These are phyloP conservation scores for Probosciger aterrimus DNA, from an alignment of 2,113 vertebrate genomes.

Conservation along the genomic window DNA sequence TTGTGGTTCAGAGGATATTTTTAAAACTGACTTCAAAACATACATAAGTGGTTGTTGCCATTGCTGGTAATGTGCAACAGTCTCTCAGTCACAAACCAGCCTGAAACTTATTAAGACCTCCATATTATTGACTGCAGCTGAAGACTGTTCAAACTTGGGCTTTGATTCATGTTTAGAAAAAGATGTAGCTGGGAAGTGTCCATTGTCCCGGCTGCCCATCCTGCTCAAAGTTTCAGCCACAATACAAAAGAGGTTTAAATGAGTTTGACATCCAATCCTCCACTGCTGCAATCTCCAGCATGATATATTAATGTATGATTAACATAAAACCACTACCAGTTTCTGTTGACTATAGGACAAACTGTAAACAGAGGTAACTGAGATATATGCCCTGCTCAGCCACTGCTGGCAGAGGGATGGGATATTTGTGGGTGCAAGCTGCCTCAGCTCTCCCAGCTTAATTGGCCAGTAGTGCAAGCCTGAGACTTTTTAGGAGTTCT, in stretches of 20 bases:
- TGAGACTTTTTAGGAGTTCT: not conserved
- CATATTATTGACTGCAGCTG: not conserved
- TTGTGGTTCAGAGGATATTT: not conserved
- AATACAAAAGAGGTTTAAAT: not conserved
- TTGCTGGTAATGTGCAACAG: not conserved
- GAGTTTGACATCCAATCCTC: not conserved
- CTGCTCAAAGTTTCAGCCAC: not conserved
- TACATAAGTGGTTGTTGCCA: not conserved
- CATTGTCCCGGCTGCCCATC: not conserved
- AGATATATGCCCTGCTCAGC: not conserved
- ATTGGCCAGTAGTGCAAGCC: not conserved
- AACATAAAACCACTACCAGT: not conserved
- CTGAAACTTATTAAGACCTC: not conserved
- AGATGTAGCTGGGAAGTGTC: not conserved
- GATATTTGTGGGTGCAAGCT: not conserved
- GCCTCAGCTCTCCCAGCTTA: not conserved
- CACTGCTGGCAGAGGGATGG: not conserved
- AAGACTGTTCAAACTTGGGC: not conserved
- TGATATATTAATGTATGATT: not conserved
- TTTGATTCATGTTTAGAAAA: conserved; percentile 1
- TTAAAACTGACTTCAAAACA: not conserved
- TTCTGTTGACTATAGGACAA: not conserved
- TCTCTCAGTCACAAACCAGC: not conserved
- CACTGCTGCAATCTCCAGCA: not conserved
- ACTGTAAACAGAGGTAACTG: not conserved